Evolutionary conservation across 2,888 invertebrate species (phyloP).

Genomic region (Dicycla oo): DNA sequence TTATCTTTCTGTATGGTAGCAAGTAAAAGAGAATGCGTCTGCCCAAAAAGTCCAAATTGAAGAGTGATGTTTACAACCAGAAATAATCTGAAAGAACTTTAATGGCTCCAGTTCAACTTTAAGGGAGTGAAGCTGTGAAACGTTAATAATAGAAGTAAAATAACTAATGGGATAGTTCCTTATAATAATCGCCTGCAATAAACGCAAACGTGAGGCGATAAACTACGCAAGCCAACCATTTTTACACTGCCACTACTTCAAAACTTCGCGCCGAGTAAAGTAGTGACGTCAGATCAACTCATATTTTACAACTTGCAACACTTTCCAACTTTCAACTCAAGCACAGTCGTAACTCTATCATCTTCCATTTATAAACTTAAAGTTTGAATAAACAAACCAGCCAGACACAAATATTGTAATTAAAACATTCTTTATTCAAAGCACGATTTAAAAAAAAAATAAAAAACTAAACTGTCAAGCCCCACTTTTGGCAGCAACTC

Average conservation of each 20-base stretch:
- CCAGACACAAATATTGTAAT: constrained; percentile 51
- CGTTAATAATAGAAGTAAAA: constrained; percentile 23
- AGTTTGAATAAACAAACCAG: constrained; percentile 45
- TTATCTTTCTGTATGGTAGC: too few relatives aligned
- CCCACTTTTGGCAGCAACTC: constrained; percentile 47
- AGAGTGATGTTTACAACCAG: background rate
- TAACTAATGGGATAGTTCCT: constrained; percentile 43
- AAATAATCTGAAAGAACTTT: background rate
- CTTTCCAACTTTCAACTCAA: constrained; percentile 44
- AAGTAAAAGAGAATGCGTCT: background rate
- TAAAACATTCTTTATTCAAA: constrained; percentile 55
- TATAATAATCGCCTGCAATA: constrained; percentile 54
- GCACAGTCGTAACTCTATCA: constrained; percentile 48
- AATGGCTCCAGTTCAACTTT: background rate
- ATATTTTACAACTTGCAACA: constrained; percentile 61
- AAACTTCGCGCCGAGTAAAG: constrained; percentile 53
- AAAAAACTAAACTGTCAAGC: constrained; percentile 50
- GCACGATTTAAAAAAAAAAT: constrained; percentile 27
- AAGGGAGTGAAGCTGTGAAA: background rate
- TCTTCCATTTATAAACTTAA: constrained; percentile 51
- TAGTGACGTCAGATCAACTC: constrained; percentile 60
- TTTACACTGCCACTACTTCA: constrained; percentile 51
- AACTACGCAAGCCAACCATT: constrained; percentile 52
- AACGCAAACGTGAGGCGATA: constrained; percentile 50
- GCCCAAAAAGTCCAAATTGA: background rate